Base-by-base conservation (phyloP, 2,888 invertebrate genomes). In the Aradus depressus region DNA sequence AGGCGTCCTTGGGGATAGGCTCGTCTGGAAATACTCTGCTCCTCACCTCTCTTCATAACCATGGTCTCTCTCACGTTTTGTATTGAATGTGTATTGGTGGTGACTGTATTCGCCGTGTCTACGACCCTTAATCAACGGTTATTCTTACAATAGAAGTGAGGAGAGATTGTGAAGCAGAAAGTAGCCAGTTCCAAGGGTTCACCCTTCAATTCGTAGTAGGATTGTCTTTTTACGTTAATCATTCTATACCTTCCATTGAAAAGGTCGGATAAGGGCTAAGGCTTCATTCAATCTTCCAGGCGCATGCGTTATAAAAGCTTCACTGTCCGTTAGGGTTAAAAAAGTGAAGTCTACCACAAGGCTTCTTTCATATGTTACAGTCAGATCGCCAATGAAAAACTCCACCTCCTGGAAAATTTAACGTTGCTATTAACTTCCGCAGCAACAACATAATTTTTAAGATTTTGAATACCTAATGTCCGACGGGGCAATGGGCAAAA, bases 271-370 rank as follows among this genome's bases (percentile, higher is more conserved):
- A 18, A 84, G 73, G 8, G 83, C 84, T 16, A 84, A 62, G 0
- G 84, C 82, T 63, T 84, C 84, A 59, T 81, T 84, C 1, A 84
- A 68, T 51, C 75, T 75, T 1, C 79, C 76, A 0, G 84, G 84
- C 0, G 83, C 79, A 59, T 84, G 84, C 0, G 84, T 84, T 1
- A 82, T 72, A 62, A 84, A 84, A 0, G 84, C 83, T 0, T 82
- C 84, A 16, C 81, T 83, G 62, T 84, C 84, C 0, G 83, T 82
- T 32, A 84, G 67, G 0, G 84, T 84, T 49, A 83, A 71, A 62
- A 84, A 84, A 0, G 84, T 81, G 67, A 84, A 84, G 62, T 84
- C 84, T 0, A 82, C 81, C 0, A 77, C 81, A 60, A 77, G 77
- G 12, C 78, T 72, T 3, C 84, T 70, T 62, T 84, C 84, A 72